Evolutionary conservation across 1,140 invertebrate species (phyloP), one percentile per base, ranked within the genome.

Genomic region (Drosophila azteca): DNA sequence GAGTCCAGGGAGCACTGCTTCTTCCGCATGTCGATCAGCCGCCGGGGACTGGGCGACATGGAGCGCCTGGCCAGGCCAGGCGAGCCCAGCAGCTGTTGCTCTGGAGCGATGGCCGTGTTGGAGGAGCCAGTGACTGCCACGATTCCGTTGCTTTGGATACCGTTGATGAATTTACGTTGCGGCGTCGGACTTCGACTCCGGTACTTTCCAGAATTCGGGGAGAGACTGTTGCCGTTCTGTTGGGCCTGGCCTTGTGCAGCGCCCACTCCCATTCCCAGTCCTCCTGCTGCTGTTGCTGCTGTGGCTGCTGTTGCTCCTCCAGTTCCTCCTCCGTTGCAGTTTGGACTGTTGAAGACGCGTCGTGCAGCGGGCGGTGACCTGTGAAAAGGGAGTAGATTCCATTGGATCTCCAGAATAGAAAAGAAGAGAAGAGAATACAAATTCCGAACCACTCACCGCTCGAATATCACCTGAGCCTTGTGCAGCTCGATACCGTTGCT

Each of bases 391-490:
- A 31, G 8, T 31, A 31, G 3, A 9, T 9, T 13, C 6, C 22
- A 9, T 49, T 6, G 13, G 6, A 26, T 6, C n/a, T 22, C 15
- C 13, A 26, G 13, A 17, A 63, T 9, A 13, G 24, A 26, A 15
- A 13, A 26, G 13, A 17, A 63, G n/a, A 13, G 24, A 26, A 41
- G 29, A 7, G 29, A 8, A 0, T 31, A 3, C 31, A 0, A 31
- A 31, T 2, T 13, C 4, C 35, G 35, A 39, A 39, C 4, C 20
- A 79, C 85, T 85, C 69, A 95, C 95, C 95, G 94, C 92, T 97
- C 96, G 92, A 97, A 97, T 91, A 96, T 95, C 85, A 97, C 96
- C 87, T 97, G 95, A 66, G 96, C 95, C 63, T 95, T 95, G 64
- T 94, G 94, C 41, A 96, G 92, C 92, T 96, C 95, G 78, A 95